Evolutionary conservation across 2,113 vertebrate genomes (phyloP), one percentile per base, ranked within the genome.

Genomic region (Microtus pennsylvanicus): DNA sequence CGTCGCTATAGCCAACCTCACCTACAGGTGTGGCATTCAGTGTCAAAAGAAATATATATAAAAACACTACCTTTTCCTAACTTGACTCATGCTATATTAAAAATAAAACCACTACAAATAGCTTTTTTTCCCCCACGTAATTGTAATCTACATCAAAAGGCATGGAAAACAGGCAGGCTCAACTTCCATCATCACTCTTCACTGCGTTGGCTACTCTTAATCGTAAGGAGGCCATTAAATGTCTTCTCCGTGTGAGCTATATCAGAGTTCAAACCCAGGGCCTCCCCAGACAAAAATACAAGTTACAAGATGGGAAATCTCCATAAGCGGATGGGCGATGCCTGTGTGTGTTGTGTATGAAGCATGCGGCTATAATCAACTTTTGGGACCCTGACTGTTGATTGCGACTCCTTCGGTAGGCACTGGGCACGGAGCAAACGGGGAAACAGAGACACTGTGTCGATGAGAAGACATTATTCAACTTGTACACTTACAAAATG

Each of bases 31-130:
- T n/a, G 30, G 30, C 10, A 26, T 42, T 97, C 35, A 88, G 61
- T 69, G 52, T 17, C 77, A 90, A 89, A 17, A 42, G n/a, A 58
- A 42, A 61, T 16, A 17, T 63, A 30, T 93, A 91, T 90, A 87
- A 58, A 58, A 21, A 58, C 19, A 70, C 12, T 21, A 52, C 28
- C 50, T 74, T 91, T 47, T 55, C 45, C 69, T 67, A 83, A 74
- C 19, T 38, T 90, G 38, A 85, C 14, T 69, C 47, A 7, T 33
- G 47, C 22, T 72, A 2, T 77, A 65, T 89, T 33, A 88, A 94
- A 96, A 82, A 88, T 16, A 77, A 50, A 91, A 75, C 26, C 55
- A 82, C 19, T 7, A 61, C 70, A 93, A 94, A 33, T 63, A 67
- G 38, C 45, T 45, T 24, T 96, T 21, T 94, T 92, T 93, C 89